phyloP scores from a whole-genome alignment of 2,888 invertebrate species.

The Caenorhabditis japonica region DNA sequence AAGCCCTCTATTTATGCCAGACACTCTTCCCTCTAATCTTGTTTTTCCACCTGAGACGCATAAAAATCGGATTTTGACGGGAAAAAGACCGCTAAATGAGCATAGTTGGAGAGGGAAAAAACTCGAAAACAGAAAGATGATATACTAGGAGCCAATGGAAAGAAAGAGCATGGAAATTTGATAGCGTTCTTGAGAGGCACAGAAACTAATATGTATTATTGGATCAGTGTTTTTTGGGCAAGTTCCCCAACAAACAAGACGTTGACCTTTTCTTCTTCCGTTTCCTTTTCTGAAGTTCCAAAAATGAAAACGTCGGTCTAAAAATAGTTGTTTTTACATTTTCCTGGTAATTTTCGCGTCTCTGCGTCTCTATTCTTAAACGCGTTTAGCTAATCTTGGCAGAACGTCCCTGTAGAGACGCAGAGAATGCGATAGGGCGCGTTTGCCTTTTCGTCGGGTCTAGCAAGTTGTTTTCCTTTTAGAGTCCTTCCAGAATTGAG shows the following conservation, averaged over 20 bases:
- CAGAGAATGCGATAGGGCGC: too few relatives aligned
- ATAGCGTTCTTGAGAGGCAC: too few relatives aligned
- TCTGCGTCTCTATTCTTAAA: too few relatives aligned
- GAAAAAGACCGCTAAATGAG: slow-evolving; percentile 29
- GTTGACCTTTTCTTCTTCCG: slow-evolving; percentile 11
- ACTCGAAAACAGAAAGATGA: slow-evolving; percentile 2
- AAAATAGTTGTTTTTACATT: too few relatives aligned
- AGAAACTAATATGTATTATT: too few relatives aligned
- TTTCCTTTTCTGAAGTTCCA: too few relatives aligned
- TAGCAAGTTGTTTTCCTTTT: slow-evolving; percentile 7
- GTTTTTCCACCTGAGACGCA: slow-evolving; percentile 46
- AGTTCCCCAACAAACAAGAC: neutral
- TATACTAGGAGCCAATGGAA: too few relatives aligned
- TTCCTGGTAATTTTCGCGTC: too few relatives aligned
- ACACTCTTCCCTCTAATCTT: slow-evolving; percentile 22
- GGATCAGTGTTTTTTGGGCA: slow-evolving; percentile 35
- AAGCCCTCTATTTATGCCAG: slow-evolving; percentile 29
- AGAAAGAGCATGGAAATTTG: slow-evolving; percentile 10
- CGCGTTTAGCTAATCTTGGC: slow-evolving; percentile 15
- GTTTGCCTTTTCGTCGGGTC: too few relatives aligned
- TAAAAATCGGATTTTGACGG: slow-evolving; percentile 43
- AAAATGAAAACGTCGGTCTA: too few relatives aligned
- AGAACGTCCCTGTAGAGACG: too few relatives aligned
- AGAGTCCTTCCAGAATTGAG: too few relatives aligned
- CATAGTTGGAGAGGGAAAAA: slow-evolving; percentile 29